These are phyloP conservation scores for Callosobruchus maculatus DNA, from an alignment of 2,888 invertebrate species.

Conservation along the genomic window DNA sequence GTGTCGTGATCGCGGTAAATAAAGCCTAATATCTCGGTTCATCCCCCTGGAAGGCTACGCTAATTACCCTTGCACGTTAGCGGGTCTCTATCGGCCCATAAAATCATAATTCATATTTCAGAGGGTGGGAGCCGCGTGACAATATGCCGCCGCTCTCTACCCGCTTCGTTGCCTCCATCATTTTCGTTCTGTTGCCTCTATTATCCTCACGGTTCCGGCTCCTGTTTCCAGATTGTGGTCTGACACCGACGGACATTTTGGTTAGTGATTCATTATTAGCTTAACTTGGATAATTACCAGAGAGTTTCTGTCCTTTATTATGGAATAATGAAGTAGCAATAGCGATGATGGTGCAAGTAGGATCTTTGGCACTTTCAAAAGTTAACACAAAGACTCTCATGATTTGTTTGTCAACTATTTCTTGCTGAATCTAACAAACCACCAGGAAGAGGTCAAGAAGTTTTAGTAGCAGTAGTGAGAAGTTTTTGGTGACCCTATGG, in stretches of 20 bases:
- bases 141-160: neutral
- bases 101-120: conserved; percentile 47
- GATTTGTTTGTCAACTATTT: too few relatives aligned
- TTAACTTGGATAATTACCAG: neutral
- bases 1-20: neutral
- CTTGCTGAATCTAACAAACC: too few relatives aligned
- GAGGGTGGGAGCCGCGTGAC: neutral
- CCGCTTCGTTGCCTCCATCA: neutral
- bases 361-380: too few relatives aligned
- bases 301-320: too few relatives aligned
- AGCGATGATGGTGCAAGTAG: too few relatives aligned
- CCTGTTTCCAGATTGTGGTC: neutral
- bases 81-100: conserved; percentile 43
- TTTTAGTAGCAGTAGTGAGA: too few relatives aligned
- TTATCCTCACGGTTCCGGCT: neutral
- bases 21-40: neutral
- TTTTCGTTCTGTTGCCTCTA: neutral
- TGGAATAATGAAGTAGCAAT: too few relatives aligned
- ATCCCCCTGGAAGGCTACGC: conserved; percentile 41
- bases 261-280: neutral
- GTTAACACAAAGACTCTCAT: too few relatives aligned
- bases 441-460: too few relatives aligned
- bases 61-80: conserved; percentile 49
- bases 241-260: neutral
- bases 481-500: too few relatives aligned